These are phyloP conservation scores for Embiotoca jacksoni DNA, from an alignment of 2,113 vertebrate species.

Conservation along the genomic window DNA sequence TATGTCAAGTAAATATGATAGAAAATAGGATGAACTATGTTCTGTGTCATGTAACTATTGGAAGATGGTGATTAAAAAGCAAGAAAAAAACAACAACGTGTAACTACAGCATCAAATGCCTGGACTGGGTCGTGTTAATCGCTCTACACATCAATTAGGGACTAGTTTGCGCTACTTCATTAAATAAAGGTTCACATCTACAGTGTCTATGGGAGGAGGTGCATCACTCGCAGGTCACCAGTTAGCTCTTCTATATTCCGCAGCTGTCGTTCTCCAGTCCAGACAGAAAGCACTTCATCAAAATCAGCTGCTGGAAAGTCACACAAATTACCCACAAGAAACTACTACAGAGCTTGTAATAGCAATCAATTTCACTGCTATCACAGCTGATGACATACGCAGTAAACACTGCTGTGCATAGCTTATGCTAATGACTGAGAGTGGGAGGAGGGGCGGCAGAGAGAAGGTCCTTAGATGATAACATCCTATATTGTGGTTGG, in stretches of 20 bases:
- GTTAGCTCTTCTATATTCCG: conserved; percentile 56
- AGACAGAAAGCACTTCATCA: conserved; percentile 75
- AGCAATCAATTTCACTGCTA: conserved; percentile 74
- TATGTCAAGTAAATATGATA: not conserved
- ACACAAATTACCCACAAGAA: conserved; percentile 77
- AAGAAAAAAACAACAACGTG: not conserved
- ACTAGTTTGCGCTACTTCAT: conserved; percentile 16
- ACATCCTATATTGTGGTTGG: conserved; percentile 54
- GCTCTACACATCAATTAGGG: conserved; percentile 11
- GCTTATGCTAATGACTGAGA: conserved; percentile 63
- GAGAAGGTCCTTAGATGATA: conserved; percentile 66
- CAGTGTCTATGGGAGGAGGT: conserved; percentile 9
- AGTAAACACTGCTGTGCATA: conserved; percentile 66
- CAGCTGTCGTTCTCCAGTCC: conserved; percentile 53
- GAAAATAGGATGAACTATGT: no score
- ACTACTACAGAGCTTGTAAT: conserved; percentile 72
- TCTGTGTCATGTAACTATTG: not conserved
- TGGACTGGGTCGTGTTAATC: not conserved
- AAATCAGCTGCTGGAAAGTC: conserved; percentile 75
- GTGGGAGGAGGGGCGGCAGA: conserved; percentile 29
- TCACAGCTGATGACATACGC: conserved; percentile 65
- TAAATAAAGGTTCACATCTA: conserved; percentile 35
- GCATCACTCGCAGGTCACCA: conserved; percentile 40
- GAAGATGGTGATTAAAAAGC: not conserved
- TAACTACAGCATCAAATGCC: conserved; percentile 4